Conservation (phyloP, 2,888 invertebrate species). For the Drosophila phalerata region DNA sequence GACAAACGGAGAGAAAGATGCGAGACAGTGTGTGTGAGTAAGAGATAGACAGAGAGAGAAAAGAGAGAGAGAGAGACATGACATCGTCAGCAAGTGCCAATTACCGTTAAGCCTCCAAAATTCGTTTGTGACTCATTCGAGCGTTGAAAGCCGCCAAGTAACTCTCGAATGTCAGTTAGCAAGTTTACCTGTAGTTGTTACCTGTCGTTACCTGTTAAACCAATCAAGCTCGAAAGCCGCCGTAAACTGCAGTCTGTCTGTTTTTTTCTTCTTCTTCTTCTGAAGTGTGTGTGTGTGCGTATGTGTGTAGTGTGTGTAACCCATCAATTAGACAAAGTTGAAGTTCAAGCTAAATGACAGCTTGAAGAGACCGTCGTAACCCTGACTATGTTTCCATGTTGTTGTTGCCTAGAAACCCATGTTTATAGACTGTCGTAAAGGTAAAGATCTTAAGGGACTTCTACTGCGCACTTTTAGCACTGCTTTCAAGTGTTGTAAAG, state of each 20-base stretch:
- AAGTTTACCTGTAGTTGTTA: slow-evolving; percentile 22
- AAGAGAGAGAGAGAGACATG: slow-evolving; percentile 13
- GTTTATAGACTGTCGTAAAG: slow-evolving; percentile 4
- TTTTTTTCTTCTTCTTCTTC: background rate
- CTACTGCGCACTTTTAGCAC: background rate
- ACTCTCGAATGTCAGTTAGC: slow-evolving; percentile 32
- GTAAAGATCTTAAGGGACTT: background rate
- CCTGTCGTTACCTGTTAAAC: slow-evolving; percentile 24
- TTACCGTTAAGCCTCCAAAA: slow-evolving; percentile 58
- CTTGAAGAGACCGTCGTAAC: slow-evolving; percentile 5
- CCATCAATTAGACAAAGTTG: slow-evolving; percentile 28
- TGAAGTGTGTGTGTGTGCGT: background rate
- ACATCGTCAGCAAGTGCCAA: slow-evolving; percentile 63
- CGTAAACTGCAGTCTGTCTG: slow-evolving; percentile 9
- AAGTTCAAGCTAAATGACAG: slow-evolving; percentile 17
- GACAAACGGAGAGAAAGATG: background rate
- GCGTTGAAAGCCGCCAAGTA: slow-evolving; percentile 55
- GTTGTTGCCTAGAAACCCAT: slow-evolving; percentile 3
- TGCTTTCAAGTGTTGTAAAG: slow-evolving; percentile 6
- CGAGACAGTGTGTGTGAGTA: background rate
- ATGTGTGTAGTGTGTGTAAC: background rate
- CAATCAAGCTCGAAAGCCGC: slow-evolving; percentile 28
- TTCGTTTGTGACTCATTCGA: slow-evolving; percentile 62
- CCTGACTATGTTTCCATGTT: background rate
- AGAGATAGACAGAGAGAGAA: slow-evolving; percentile 1